A percentile compares a stretch with the other conserved stretches of the same genome.
These are phyloP conservation scores for Zosterops borbonicus DNA, from an alignment of 2,113 vertebrate species.

Conservation along the genomic window DNA sequence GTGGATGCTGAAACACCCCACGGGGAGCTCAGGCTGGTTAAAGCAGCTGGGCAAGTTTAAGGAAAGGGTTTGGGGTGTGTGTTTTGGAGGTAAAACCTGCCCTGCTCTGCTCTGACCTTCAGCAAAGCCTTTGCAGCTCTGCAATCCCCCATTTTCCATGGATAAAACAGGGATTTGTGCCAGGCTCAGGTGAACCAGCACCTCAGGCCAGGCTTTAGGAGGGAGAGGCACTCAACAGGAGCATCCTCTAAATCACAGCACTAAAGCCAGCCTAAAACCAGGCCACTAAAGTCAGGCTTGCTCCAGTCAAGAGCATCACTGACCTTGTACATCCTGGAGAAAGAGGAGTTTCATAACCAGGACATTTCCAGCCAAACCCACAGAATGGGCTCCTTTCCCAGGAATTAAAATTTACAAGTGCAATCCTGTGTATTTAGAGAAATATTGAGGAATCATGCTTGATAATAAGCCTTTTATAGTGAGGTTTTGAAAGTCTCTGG, in stretches of 20 bases:
- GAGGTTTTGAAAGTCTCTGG: neutral
- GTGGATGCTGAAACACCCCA: accelerated
- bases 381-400: neutral
- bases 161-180: neutral
- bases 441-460: neutral
- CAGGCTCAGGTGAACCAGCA: neutral
- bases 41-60: too few species aligned
- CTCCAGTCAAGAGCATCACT: neutral
- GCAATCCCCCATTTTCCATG: neutral
- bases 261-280: neutral
- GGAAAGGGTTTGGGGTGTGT: neutral
- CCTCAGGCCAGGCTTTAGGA: neutral
- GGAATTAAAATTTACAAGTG: neutral
- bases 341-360: neutral
- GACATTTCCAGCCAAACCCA: neutral
- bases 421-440: neutral
- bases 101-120: neutral
- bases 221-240: too few species aligned
- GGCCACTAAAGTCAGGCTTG: neutral
- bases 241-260: too few species aligned
- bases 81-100: neutral
- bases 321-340: neutral
- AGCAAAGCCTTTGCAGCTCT: neutral
- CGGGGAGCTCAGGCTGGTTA: neutral
- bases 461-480: neutral